phyloP scores from a whole-genome alignment of 2,888 invertebrate genomes.

The Heteropelma amictum region DNA sequence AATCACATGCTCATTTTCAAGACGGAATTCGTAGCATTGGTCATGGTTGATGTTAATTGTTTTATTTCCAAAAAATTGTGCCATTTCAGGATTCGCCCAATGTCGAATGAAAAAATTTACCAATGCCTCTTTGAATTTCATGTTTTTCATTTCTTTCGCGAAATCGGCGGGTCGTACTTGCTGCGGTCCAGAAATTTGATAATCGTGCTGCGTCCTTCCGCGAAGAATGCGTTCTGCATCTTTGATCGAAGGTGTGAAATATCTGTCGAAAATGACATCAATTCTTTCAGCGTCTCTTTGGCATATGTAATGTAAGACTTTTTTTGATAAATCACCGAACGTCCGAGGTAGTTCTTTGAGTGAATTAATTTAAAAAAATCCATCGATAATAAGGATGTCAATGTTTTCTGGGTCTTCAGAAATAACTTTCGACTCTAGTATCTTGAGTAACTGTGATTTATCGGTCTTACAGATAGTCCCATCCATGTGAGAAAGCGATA shows the following conservation, averaged over 20 bases:
- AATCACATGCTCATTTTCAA: conserved; percentile 41
- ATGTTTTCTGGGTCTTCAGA: background rate
- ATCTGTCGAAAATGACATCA: conserved; percentile 46
- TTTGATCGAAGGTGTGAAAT: conserved; percentile 52
- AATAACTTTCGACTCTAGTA: background rate
- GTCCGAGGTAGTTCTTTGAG: conserved; percentile 31
- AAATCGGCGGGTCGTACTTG: conserved; percentile 47
- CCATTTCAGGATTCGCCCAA: conserved; percentile 63
- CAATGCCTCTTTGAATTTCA: conserved; percentile 58
- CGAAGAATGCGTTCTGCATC: conserved; percentile 41
- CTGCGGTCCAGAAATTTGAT: conserved; percentile 32
- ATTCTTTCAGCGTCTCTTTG: conserved; percentile 3
- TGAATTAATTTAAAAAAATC: conserved; percentile 41
- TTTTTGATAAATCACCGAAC: conserved; percentile 39
- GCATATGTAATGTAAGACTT: conserved; percentile 5
- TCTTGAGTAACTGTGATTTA: conserved; percentile 27
- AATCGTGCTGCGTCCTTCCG: background rate
- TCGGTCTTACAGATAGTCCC: conserved; percentile 21
- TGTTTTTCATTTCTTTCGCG: conserved; percentile 17
- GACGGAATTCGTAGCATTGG: conserved; percentile 51
- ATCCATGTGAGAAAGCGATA: conserved; percentile 36
- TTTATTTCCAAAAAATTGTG: conserved; percentile 61
- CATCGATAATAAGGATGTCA: conserved; percentile 48
- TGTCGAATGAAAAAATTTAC: conserved; percentile 64
- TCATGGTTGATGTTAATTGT: conserved; percentile 58